Evolutionary conservation across 2,888 invertebrate genomes (phyloP), one percentile per base, ranked within the genome.

Genomic region (Cheilosia impressa): DNA sequence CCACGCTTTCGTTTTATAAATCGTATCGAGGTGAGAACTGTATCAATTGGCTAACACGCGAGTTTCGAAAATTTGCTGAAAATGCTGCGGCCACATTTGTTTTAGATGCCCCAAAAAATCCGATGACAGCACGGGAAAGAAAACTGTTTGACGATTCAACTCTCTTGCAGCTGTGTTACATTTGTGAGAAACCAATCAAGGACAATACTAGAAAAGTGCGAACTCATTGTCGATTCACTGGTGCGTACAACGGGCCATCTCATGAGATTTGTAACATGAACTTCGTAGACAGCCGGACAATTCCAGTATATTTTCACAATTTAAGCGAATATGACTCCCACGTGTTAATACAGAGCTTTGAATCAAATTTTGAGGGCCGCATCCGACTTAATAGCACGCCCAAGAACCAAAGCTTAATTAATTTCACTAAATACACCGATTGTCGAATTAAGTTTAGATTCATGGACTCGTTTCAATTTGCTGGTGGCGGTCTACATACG

Each of bases 11-110:
- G 13, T 60, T 60, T 27, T 60, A 60, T 22, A 24, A 13, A 45
- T 22, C 27, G 3, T 27, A 60, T 45, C 60, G 60, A n/a, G 60
- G 60, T n/a, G 60, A 45, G 4, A 43, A 60, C 24, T 60, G 60
- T 17, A 27, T n/a, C 13, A 10, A 10, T n/a, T 60, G 60, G 60
- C 27, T 60, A 2, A 27, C 27, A 1, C 6, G 43, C 22, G 60
- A 60, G 7, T 45, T 60, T 13, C 7, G 9, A 43, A 43, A 45
- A 45, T 60, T 60, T 27, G 60, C 60, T 3, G 60, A 60, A 2
- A 24, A 45, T 5, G 43, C 43, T 17, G 43, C 9, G n/a, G 24
- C 60, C 13, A 43, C 43, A 2, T 60, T 60, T n/a, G 5, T 17
- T 27, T 27, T n/a, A 24, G 24, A 7, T 1, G 5, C 22, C 9